Evolutionary conservation across 2,797 vertebrate species (phyloP), one percentile per base, ranked within the genome.

Genomic region (Alca torda): DNA sequence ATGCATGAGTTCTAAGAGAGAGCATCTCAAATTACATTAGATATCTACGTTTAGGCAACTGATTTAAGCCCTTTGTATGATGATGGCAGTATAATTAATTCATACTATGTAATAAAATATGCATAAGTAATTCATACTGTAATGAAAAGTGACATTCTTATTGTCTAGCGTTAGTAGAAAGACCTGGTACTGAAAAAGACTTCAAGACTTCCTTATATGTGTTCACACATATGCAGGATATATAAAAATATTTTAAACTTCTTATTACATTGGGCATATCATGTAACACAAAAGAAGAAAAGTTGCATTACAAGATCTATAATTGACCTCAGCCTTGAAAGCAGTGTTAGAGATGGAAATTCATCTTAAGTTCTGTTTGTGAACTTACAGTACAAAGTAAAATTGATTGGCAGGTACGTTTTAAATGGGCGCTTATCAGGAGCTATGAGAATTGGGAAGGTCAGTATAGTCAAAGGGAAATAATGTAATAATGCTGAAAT

Each of bases 81-180:
- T 75, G 78, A 80, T 85, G 82, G 15, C 75, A 80, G 39, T 64
- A 94, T 96, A 93, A 96, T 92, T 96, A 95, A 96, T 96, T 96
- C 89, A 93, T 96, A 57, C 60, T n/a, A 12, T 77, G 31, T 68
- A 87, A 93, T 94, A 75, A 96, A 95, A 92, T 95, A 96, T 94
- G 87, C 79, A 94, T 87, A 96, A 92, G 91, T 94, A 93, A 95
- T 93, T 94, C 53, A 92, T 77, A 77, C 41, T 48, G 25, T 95
- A 94, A 95, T 96, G 84, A 92, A 90, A 93, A 83, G 65, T 85
- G 86, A 72, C 84, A 64, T 95, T 93, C 70, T 57, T 91, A 30
- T 61, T 57, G 53, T 60, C 45, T 89, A 77, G 11, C 33, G 16
- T 31, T 89, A 37, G 35, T 53, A 80, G 64, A 83, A 89, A 89